These are phyloP conservation scores for Oceanites oceanicus DNA, from an alignment of 2,113 vertebrate genomes.

Conservation along the genomic window DNA sequence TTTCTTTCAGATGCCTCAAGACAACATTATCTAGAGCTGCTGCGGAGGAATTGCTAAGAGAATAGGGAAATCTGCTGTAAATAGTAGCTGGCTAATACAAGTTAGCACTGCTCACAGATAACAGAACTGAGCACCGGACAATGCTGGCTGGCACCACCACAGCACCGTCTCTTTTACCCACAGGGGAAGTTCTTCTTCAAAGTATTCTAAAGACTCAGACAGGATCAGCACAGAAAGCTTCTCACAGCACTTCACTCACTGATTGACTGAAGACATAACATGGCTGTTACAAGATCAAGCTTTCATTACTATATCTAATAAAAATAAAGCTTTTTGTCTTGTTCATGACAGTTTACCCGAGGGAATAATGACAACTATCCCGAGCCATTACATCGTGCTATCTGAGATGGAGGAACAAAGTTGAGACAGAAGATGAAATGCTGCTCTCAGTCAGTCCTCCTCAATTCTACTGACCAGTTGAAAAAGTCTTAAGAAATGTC, in stretches of 20 bases:
- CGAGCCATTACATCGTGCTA: not conserved
- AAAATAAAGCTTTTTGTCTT: not conserved
- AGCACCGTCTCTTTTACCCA: not conserved
- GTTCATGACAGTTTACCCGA: not conserved
- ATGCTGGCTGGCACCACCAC: not conserved
- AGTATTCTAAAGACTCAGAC: not conserved
- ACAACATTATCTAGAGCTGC: not conserved
- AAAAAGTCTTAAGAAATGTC: not conserved
- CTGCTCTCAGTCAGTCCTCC: not conserved
- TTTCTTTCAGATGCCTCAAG: not conserved
- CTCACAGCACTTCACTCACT: not conserved
- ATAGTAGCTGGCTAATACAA: not conserved
- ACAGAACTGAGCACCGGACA: not conserved
- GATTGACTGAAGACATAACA: not conserved
- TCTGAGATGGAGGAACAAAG: not conserved
- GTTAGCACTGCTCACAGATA: not conserved
- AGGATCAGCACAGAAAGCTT: not conserved
- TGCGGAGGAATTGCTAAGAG: not conserved
- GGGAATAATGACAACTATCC: not conserved
- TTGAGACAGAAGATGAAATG: not conserved
- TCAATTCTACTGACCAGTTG: not conserved
- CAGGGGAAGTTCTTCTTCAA: not conserved
- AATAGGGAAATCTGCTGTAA: not conserved
- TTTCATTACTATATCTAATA: not conserved
- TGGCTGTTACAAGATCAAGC: not conserved